Evolutionary conservation across 2,797 vertebrate genomes (phyloP).

Genomic region (Syngnathus rostellatus): DNA sequence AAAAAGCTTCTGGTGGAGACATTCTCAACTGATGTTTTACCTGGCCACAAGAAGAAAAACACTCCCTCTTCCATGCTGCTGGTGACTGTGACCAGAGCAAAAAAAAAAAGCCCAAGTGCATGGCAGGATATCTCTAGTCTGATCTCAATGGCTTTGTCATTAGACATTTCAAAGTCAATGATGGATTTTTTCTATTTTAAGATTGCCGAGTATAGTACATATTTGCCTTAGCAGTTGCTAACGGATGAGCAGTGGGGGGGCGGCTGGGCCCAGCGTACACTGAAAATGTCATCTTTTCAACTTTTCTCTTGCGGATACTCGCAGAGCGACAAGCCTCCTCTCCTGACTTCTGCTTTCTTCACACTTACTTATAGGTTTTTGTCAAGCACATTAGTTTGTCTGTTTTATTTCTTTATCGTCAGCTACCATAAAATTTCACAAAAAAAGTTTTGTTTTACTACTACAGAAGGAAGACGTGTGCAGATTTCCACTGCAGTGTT

Average conservation of each 20-base stretch:
- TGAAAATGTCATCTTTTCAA: slow-evolving; percentile 26
- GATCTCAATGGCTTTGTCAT: not conserved
- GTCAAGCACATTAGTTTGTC: slow-evolving; percentile 15
- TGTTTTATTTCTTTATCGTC: slow-evolving; percentile 40
- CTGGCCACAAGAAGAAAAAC: slow-evolving; percentile 10
- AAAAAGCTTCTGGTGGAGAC: slow-evolving; percentile 33
- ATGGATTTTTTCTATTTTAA: not conserved
- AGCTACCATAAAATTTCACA: not conserved
- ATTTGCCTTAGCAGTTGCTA: slow-evolving; percentile 7
- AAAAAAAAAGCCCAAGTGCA: slow-evolving; percentile 2
- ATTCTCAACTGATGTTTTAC: slow-evolving; percentile 34
- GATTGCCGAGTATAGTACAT: not conserved
- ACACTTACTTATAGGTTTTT: slow-evolving; percentile 12
- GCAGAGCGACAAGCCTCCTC: not conserved
- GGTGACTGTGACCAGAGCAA: slow-evolving; percentile 36
- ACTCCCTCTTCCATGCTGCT: slow-evolving; percentile 26
- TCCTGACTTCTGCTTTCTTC: not conserved
- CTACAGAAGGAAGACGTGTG: slow-evolving; percentile 19
- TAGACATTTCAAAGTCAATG: slow-evolving; percentile 13
- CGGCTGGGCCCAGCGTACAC: slow-evolving; percentile 48
- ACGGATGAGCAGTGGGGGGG: slow-evolving; percentile 34
- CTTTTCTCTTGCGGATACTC: slow-evolving; percentile 22
- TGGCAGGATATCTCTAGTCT: not conserved
- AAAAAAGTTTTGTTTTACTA: slow-evolving; percentile 25
- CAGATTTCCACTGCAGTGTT: slow-evolving; percentile 24